Base-by-base conservation (phyloP, 2,113 vertebrate genomes). In the Trematocara zebra region DNA sequence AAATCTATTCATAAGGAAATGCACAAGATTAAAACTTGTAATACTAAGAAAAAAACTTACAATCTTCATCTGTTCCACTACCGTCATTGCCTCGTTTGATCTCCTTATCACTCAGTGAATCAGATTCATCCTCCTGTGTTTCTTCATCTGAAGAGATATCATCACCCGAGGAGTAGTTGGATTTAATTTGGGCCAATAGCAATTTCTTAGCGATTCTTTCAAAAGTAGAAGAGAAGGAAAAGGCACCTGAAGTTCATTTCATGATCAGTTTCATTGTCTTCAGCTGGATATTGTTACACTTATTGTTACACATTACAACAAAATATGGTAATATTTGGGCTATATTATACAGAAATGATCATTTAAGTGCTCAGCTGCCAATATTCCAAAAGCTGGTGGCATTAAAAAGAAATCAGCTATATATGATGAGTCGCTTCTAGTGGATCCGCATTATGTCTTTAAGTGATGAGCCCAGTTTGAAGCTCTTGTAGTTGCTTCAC, bases 161-260 rank as follows among this genome's bases (percentile, higher is more conserved):
- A 26, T 95, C 96, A 84, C 95, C 96, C 69, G 98, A 98, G 79
- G 98, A 98, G 95, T 97, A 94, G 97, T 98, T 97, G 94, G 98
- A 98, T 96, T 97, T 98, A 96, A 99, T 99, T 97, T 98, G 97
- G 96, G 98, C 98, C 96, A 99, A 97, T 90, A 99, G 98, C 96
- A 99, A 98, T 97, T 98, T 98, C 97, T 98, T 99, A 94, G 98
- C 98, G 96, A 99, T 99, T 98, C 98, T 99, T 97, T 95, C 94
- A 96, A 96, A 95, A 83, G 88, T 89, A 93, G 92, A 94, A 87
- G 64, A 94, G 83, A 92, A 87, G 90, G 83, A 93, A 91, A 95
- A 93, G 90, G 93, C 76, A 79, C 93, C 94, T 88, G 89, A 93
- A 86, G 85, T 91, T 94, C 76, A 94, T 82, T 94, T 88, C 54